These are phyloP conservation scores for Holacanthella duospinosa DNA, from an alignment of 2,888 invertebrate genomes.

Conservation along the genomic window DNA sequence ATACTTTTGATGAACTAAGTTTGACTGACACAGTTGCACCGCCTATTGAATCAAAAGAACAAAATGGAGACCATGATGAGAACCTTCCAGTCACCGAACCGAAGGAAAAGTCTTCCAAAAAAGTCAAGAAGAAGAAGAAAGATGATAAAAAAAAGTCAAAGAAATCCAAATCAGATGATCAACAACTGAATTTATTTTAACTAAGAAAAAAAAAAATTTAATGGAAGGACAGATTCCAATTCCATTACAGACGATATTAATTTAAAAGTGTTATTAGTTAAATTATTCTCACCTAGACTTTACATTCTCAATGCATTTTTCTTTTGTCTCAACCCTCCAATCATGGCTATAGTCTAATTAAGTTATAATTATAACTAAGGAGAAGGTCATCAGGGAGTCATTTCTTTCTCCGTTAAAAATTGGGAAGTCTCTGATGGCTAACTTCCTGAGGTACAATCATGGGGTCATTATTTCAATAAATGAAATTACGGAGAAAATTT, in stretches of 20 bases:
- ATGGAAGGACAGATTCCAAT: background rate
- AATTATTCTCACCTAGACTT: too few relatives aligned
- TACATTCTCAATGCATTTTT: background rate
- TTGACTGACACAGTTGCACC: background rate
- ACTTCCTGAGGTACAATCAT: constrained; percentile 4
- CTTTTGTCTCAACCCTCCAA: background rate
- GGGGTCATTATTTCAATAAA: constrained; percentile 1
- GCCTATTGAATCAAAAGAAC: constrained; percentile 5
- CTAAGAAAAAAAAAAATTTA: background rate
- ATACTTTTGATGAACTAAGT: constrained; percentile 16
- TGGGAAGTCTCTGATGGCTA: too few relatives aligned
- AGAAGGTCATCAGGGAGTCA: background rate
- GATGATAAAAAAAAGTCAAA: background rate
- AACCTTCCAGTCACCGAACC: background rate
- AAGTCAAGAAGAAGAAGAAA: background rate
- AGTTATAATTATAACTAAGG: background rate
- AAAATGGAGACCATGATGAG: constrained; percentile 13
- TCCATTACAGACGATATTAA: background rate
- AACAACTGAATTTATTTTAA: background rate
- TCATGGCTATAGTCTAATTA: background rate
- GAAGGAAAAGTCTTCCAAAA: constrained; percentile 2
- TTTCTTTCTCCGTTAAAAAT: background rate
- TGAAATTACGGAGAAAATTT: background rate
- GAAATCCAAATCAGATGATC: background rate
- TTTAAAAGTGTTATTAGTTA: too few relatives aligned